Base-by-base conservation (phyloP, 1,140 invertebrate species). In the Patella vulgata region DNA sequence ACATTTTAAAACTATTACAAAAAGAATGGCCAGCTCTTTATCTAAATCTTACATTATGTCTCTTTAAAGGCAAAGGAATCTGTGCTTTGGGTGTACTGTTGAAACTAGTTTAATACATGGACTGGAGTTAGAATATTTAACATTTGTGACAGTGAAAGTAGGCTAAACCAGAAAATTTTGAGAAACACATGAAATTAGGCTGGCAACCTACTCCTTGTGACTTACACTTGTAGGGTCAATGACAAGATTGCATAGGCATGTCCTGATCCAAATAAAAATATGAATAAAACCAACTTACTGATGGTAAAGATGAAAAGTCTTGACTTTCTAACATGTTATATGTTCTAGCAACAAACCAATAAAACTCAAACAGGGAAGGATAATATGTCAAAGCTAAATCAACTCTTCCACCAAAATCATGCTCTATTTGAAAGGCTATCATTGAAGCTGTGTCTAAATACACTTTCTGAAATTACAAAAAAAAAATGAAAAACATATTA, bases 361-460 rank as follows among this genome's bases (percentile, higher is more conserved):
- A 74, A 46, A 77, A 79, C 47, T 77, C 75, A 42, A 60, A 71
- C 51, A 70, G 57, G 17, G 75, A 77, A 17, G 77, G 77, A 46
- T 79, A 79, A 47, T 79, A 79, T 1, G 69, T 71, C 53, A 75
- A 59, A 23, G 77, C 75, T 11, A 79, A 51, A 59, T 79, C 77
- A 2, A 55, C 60, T 25, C 77, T 57, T 25, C 54, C 54, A 0
- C 66, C 55, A 12, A 79, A 62, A 52, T 75, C 68, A n/a, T 42
- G 64, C 17, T 55, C 52, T 5, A 79, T 67, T 39, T 74, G 66
- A 53, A 66, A 71, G 1, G 64, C 62, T 19, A 79, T 65, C 65
- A 79, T 51, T 21, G 63, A 50, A 1, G 73, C 66, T 25, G 77
- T 79, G 51, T 77, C 71, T 46, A 72, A 48, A 57, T 72, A 77